A percentile compares a stretch with the other conserved stretches of the same genome.
phyloP scores from a whole-genome alignment of 2,113 vertebrate species.

The Psammodynastes pulverulentus region DNA sequence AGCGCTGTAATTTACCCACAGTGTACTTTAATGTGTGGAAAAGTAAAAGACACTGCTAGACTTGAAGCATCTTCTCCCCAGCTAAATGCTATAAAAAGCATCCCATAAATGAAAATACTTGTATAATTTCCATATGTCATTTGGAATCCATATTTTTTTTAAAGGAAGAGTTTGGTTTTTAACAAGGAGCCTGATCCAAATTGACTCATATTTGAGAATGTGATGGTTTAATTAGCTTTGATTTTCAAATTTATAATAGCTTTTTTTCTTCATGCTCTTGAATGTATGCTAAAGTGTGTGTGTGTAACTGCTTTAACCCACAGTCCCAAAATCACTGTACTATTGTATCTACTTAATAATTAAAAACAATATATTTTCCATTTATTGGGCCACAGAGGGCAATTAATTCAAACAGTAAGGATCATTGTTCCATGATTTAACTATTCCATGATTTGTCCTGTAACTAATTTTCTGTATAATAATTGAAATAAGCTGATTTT shows the following conservation, averaged over 20 bases:
- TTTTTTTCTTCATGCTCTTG: background rate
- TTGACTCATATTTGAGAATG: background rate
- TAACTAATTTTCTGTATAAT: background rate
- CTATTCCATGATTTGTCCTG: background rate
- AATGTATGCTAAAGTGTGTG: background rate
- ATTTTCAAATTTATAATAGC: background rate
- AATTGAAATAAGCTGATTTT: slow-evolving; percentile 2
- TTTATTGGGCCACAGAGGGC: background rate
- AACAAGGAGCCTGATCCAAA: background rate
- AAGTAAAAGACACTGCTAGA: background rate
- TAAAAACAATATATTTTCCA: background rate
- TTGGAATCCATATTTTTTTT: background rate
- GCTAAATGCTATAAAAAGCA: background rate
- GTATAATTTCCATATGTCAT: background rate
- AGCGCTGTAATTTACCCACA: background rate
- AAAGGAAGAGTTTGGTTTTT: background rate
- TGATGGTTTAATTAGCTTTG: background rate
- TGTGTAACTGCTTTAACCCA: background rate
- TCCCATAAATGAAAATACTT: background rate
- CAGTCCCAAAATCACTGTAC: background rate
- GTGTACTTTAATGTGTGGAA: background rate
- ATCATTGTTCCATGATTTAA: background rate
- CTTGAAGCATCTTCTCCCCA: background rate
- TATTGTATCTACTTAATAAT: background rate
- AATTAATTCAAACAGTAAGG: background rate